Percentiles rank a stretch among this genome's conserved stretches.
phyloP scores from a whole-genome alignment of 2,797 vertebrate species.

The Crypturellus tataupa region DNA sequence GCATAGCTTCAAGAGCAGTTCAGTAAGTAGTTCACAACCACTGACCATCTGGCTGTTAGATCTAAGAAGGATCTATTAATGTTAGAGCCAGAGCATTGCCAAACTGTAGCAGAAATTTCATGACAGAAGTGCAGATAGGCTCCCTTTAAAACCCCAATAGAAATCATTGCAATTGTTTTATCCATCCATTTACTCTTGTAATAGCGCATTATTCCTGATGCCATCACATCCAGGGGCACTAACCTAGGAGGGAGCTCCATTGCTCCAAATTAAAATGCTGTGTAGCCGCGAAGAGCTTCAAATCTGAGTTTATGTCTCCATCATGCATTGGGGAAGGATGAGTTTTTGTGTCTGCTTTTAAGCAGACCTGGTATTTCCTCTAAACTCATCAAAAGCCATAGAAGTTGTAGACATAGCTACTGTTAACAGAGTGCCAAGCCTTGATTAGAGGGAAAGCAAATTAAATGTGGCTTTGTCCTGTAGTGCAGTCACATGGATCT shows the following conservation, averaged over 20 bases:
- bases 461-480: not conserved
- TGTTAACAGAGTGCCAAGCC: not conserved
- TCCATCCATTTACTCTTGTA: not conserved
- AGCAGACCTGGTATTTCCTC: not conserved
- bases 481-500: not conserved
- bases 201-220: not conserved
- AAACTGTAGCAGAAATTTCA: slow-evolving; percentile 33
- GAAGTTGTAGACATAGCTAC: not conserved
- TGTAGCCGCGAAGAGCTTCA: not conserved
- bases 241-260: not conserved
- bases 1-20: slow-evolving; percentile 27
- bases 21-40: slow-evolving; percentile 62
- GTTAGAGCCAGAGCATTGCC: not conserved
- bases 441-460: not conserved
- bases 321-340: not conserved
- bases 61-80: slow-evolving; percentile 52
- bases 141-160: not conserved
- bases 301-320: not conserved
- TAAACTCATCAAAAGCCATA: not conserved
- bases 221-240: not conserved
- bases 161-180: not conserved
- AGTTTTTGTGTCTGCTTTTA: not conserved
- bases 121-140: not conserved
- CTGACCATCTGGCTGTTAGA: slow-evolving; percentile 71
- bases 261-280: not conserved